Conservation (phyloP, 2,113 vertebrate species). For the Alethe castanea region DNA sequence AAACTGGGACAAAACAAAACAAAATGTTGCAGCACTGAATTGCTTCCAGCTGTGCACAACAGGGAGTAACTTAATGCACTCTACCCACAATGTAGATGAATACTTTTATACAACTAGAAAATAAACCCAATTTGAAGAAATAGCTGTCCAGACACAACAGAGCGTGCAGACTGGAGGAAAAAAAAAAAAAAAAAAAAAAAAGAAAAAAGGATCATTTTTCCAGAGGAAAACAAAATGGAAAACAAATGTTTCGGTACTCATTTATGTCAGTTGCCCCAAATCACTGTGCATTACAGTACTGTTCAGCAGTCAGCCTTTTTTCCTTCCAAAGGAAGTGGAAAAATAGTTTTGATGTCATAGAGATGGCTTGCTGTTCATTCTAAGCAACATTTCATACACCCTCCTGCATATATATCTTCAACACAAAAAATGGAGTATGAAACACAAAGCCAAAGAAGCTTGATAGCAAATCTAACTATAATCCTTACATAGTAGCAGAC, state of each 20-base stretch:
- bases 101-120: conserved; percentile 66
- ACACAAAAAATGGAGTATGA: not conserved
- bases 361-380: not conserved
- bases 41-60: conserved; percentile 72
- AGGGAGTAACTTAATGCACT: conserved; percentile 64
- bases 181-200: not conserved
- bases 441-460: not conserved
- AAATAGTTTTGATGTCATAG: not conserved
- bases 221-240: conserved; percentile 15
- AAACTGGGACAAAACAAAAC: conserved; percentile 73
- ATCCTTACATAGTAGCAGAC: not conserved
- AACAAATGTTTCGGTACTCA: not conserved
- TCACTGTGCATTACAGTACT: not conserved
- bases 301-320: not conserved
- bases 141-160: conserved; percentile 62
- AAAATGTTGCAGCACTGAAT: conserved; percentile 68
- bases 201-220: conserved; percentile 18
- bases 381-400: not conserved
- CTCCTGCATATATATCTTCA: not conserved
- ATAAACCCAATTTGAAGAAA: conserved; percentile 67
- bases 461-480: not conserved
- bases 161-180: not conserved
- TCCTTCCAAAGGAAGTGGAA: not conserved
- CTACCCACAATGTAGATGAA: conserved; percentile 61
- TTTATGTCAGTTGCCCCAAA: not conserved